Evolutionary conservation across 2,888 invertebrate species (phyloP), one percentile per base, ranked within the genome.

Genomic region (Temnothorax rugatulus): DNA sequence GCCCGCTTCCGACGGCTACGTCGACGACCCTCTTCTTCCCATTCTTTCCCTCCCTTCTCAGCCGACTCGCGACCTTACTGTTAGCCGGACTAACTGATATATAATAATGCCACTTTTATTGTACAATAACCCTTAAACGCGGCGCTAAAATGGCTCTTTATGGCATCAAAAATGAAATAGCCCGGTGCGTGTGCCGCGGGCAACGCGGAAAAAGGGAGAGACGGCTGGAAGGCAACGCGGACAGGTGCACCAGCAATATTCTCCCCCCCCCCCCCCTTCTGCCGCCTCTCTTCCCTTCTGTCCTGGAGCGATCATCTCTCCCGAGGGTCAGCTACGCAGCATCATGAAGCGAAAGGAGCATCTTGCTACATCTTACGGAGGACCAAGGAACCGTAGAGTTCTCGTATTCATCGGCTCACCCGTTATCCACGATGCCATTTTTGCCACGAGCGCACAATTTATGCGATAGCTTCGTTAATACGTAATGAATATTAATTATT

Each of bases 401-500:
- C 90, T 69, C 75, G 57, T 66, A 29, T 29, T 73, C 77, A 54
- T 54, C 41, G 47, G 66, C 90, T 90, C 90, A 66, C 82, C 85
- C 84, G 90, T 87, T 91, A 91, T 91, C 85, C 86, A 63, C 85
- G 85, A 76, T 86, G 87, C 86, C 86, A 89, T 87, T 91, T 88
- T 89, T 91, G 86, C 87, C 87, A 84, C 89, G 86, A 87, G 83
- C 85, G 66, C 85, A 87, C 92, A 93, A 94, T 94, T 94, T 94
- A 94, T 94, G 89, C 93, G 92, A 93, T 93, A 91, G 93, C 93
- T 94, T 93, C 93, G 94, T 94, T 94, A 94, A 94, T 94, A 92
- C 92, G 93, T 94, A 93, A 95, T 95, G 94, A 95, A 94, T 94
- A 94, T 94, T 94, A 94, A 94, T 94, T 94, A 94, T 94, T 93